Evolutionary conservation across 2,113 vertebrate species (phyloP), one percentile per base, ranked within the genome.

Genomic region (Python bivittatus): DNA sequence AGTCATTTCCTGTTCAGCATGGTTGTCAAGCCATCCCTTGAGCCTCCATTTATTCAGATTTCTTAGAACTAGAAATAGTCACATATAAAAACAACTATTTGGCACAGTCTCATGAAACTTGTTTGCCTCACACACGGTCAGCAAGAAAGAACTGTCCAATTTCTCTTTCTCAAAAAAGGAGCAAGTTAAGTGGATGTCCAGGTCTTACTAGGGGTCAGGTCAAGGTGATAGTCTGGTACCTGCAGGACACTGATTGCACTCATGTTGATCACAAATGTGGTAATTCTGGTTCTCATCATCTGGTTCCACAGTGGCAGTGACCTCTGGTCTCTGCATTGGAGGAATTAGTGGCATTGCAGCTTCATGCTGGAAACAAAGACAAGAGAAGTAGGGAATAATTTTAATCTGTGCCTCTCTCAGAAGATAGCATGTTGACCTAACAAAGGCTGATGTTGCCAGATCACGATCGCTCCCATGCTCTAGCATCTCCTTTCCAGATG

Each of bases 221-320:
- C 7, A 17, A 12, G 27, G 1, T 79, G 29, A 61, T 53, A 15
- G 54, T 13, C 17, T 2, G 0, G 15, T 93, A 93, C 93, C 93
- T 93, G 93, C 20, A 22, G 87, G 79, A 10, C 93, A 93, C 10
- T 86, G 85, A 23, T 12, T 57, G 53, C 93, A 92, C 2, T 0
- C 2, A 0, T 0, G 90, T 1, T 4, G 4, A 2, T 91, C 2
- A 0, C 0, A 6, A 20, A 4, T 0, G 1, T 93, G 89, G 90
- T 79, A 86, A 0, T 88, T 7, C 0, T 1, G 0, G 5, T 1
- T 3, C 3, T 79, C 86, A 1, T 9, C 4, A 10, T 22, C 22
- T 22, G 7, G 25, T 1, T 4, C 15, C 53, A 29, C 2, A 29
- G 27, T 52, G 7, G 13, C 1, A 3, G 12, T 5, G 6, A 10